Conservation (phyloP, 2,113 vertebrate species). For the Pseudolaguvia tuberculata region DNA sequence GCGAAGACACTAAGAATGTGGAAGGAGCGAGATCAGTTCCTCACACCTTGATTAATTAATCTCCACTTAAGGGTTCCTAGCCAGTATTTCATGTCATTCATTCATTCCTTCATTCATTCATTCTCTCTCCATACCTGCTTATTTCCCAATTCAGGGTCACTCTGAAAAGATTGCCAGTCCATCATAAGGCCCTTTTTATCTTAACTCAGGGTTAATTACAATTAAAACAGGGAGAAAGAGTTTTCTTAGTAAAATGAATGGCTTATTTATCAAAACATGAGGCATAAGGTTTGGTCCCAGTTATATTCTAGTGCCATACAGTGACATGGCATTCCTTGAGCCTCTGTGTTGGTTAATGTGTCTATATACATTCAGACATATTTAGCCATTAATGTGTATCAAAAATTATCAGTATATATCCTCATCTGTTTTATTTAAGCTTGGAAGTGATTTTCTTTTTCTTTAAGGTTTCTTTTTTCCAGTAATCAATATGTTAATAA, state of each 20-base stretch:
- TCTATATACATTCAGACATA: not conserved
- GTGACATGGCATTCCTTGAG: constrained; percentile 1
- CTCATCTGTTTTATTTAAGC: too few species aligned
- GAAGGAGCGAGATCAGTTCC: too few species aligned
- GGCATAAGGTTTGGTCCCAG: constrained; percentile 11
- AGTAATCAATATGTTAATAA: not conserved
- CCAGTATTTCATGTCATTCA: not conserved
- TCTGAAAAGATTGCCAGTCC: too few species aligned
- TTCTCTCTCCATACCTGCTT: too few species aligned
- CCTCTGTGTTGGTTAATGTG: constrained; percentile 20
- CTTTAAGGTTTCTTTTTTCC: not conserved
- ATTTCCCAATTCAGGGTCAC: too few species aligned
- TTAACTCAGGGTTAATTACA: not conserved
- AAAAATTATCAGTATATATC: too few species aligned
- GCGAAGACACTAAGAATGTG: too few species aligned
- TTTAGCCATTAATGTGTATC: not conserved
- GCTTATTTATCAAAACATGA: not conserved
- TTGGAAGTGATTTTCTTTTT: too few species aligned
- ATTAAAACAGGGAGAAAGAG: not conserved
- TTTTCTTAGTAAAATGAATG: constrained; percentile 10
- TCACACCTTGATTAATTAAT: not conserved
- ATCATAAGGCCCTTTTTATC: not conserved
- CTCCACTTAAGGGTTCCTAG: too few species aligned
- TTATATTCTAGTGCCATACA: constrained; percentile 6
- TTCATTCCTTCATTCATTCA: too few species aligned